phyloP scores from a whole-genome alignment of 1,140 invertebrate genomes.

The Archivesica marissinica region DNA sequence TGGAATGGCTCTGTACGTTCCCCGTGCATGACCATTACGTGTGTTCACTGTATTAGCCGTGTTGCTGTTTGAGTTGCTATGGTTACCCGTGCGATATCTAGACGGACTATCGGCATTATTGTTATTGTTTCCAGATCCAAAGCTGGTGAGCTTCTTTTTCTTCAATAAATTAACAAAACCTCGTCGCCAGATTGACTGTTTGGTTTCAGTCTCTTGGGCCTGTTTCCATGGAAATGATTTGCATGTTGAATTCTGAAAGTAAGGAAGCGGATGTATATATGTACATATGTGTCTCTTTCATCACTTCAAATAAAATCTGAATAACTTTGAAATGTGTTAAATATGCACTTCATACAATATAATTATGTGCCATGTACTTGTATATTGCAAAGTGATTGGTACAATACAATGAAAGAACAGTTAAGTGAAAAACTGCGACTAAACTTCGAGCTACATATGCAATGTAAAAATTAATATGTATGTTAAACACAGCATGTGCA shows the following conservation, averaged over 20 bases:
- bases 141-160: conserved; percentile 49
- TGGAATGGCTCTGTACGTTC: conserved; percentile 20
- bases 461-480: too few species aligned
- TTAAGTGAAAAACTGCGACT: too few species aligned
- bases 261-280: too few species aligned
- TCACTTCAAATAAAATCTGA: too few species aligned
- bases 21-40: conserved; percentile 59
- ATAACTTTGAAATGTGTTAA: conserved; percentile 37
- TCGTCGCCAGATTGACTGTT: conserved; percentile 49
- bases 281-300: too few species aligned
- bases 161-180: conserved; percentile 62
- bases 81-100: conserved; percentile 44
- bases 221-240: conserved; percentile 36
- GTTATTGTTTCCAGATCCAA: conserved; percentile 40
- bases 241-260: conserved; percentile 52
- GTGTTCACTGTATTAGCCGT: conserved; percentile 31
- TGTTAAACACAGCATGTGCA: background rate
- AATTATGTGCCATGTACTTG: too few species aligned
- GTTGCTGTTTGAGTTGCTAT: conserved; percentile 30
- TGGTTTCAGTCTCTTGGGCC: conserved; percentile 42
- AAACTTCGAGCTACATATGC: too few species aligned
- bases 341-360: conserved; percentile 36
- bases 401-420: too few species aligned
- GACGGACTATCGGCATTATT: conserved; percentile 58
- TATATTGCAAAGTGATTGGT: too few species aligned